Base-by-base conservation (phyloP, 2,797 vertebrate genomes). In the Apogon hyalosoma region DNA sequence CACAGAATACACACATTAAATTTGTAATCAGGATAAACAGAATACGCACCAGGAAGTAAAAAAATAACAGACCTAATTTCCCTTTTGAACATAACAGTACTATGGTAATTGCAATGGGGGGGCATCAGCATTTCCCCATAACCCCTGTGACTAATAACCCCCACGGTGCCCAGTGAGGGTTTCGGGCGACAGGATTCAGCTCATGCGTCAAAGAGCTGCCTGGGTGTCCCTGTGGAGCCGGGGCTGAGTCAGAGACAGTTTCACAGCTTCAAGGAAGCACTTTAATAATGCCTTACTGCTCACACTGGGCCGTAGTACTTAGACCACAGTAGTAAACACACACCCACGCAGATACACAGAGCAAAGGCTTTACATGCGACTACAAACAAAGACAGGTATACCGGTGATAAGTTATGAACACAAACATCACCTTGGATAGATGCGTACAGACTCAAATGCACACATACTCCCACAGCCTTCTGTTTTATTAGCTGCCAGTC, bases 401-500 rank as follows among this genome's bases (percentile, higher is more conserved):
- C 65, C 66, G 75, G 69, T 47, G 57, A 57, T 80, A 65, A 75
- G 87, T 89, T 88, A 88, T 79, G 81, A 75, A 68, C 69, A 43
- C 45, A 80, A 75, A 83, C 60, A 84, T 52, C 55, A 69, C 63
- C 58, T 74, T 4, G 6, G 59, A 80, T 79, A 49, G 70, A 78
- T 4, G 66, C 51, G 64, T 39, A 73, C 55, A 63, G 43, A 74
- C 68, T 69, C 46, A 73, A 41, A 51, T 59, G 63, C 49, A 57
- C 68, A 75, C 69, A 82, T 64, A 54, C 33, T 57, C 24, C 16
- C 45, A 18, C 54, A 64, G 64, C 55, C 56, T 77, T 57, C 55
- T 42, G 39, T 58, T 92, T 92, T 91, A 92, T 93, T 87, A 88
- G 85, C 83, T 89, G 86, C 81, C 87, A 90, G 84, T 80, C 80